A percentile compares a stretch with the other conserved stretches of the same genome.
Conservation (phyloP, 2,797 vertebrate species). For the Helostoma temminkii region DNA sequence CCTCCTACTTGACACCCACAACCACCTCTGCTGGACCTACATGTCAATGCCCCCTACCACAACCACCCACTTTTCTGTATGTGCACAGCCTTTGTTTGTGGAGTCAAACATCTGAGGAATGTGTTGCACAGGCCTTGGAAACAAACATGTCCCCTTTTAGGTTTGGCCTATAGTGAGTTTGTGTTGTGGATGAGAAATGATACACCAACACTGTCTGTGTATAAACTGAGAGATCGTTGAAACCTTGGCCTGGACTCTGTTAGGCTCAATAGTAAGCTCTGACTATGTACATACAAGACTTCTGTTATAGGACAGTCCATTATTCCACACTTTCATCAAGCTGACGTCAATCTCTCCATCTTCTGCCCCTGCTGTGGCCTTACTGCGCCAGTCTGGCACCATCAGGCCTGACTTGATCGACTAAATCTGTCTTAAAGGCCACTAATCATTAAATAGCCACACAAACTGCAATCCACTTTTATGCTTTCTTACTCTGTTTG, state of each 20-base stretch:
- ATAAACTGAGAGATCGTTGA: constrained; percentile 32
- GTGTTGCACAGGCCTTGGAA: constrained; percentile 72
- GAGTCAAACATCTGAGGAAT: constrained; percentile 80
- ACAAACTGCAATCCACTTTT: constrained; percentile 72
- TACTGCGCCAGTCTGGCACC: constrained; percentile 62
- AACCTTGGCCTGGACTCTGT: background rate
- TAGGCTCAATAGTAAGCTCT: constrained; percentile 1
- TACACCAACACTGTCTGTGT: constrained; percentile 13
- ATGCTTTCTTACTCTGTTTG: constrained; percentile 55
- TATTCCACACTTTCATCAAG: constrained; percentile 36
- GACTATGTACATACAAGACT: background rate
- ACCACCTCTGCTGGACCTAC: constrained; percentile 41
- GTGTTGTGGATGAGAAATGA: constrained; percentile 39
- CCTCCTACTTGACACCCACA: constrained; percentile 54
- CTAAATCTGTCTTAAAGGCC: constrained; percentile 50
- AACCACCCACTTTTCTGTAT: constrained; percentile 53
- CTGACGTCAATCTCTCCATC: constrained; percentile 38
- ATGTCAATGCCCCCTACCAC: constrained; percentile 46
- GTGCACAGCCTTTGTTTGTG: constrained; percentile 74
- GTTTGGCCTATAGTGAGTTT: constrained; percentile 35
- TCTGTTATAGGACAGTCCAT: constrained; percentile 15
- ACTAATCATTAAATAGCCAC: constrained; percentile 68
- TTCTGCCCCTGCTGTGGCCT: constrained; percentile 17
- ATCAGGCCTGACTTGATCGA: constrained; percentile 29
- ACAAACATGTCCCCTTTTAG: constrained; percentile 72